Evolutionary conservation across 2,797 vertebrate species (phyloP).

Genomic region (Sebastes vulpes): DNA sequence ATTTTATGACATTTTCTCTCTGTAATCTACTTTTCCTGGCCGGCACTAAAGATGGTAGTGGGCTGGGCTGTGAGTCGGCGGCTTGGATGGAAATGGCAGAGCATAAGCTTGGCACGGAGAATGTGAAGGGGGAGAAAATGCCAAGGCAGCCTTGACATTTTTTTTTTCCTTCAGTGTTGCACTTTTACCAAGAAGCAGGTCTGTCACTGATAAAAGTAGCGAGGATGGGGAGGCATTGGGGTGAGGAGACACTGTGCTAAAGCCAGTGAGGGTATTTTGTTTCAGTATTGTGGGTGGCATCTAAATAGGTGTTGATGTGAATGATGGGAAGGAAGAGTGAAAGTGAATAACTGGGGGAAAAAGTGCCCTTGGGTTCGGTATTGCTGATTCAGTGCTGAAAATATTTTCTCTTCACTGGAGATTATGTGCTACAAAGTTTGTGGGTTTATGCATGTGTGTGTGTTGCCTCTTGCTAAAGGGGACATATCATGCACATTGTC

Average conservation of each 20-base stretch:
- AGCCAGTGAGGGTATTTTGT: constrained; percentile 31
- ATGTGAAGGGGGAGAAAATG: constrained; percentile 58
- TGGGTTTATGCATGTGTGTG: not conserved
- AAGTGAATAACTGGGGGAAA: constrained; percentile 11
- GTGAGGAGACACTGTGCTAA: constrained; percentile 18
- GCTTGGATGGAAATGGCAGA: constrained; percentile 67
- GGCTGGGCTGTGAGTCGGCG: constrained; percentile 36
- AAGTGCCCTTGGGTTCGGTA: not conserved
- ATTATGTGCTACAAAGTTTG: not conserved
- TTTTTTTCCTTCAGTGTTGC: constrained; percentile 17
- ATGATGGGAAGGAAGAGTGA: constrained; percentile 17
- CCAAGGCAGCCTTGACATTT: constrained; percentile 54
- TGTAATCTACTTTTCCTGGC: constrained; percentile 73
- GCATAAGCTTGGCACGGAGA: constrained; percentile 57
- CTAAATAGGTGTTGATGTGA: constrained; percentile 36
- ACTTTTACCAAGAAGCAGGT: constrained; percentile 53
- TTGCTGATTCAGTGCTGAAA: constrained; percentile 10
- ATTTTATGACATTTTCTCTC: constrained; percentile 75
- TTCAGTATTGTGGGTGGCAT: constrained; percentile 29
- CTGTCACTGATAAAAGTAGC: constrained; percentile 63
- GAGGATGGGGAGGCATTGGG: constrained; percentile 19
- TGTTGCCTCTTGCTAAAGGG: not conserved
- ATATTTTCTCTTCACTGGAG: not conserved
- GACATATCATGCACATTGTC: not conserved
- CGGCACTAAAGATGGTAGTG: constrained; percentile 45